These are phyloP conservation scores for Dryocosmus kuriphilus DNA, from an alignment of 2,888 invertebrate genomes.

Conservation along the genomic window DNA sequence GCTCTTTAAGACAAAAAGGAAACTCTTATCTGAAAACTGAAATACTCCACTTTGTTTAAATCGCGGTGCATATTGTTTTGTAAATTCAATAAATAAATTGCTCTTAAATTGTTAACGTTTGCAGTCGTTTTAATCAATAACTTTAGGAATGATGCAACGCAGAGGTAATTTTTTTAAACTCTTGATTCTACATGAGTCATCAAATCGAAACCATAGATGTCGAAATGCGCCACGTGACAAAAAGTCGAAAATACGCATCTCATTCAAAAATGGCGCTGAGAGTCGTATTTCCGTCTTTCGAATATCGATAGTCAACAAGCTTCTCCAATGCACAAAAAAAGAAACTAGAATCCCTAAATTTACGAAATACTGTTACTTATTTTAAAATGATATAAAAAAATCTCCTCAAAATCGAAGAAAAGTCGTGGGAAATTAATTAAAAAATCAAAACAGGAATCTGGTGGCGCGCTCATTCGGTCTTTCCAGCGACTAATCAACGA, in stretches of 20 bases:
- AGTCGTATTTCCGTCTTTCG: background rate
- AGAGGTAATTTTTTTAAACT: background rate
- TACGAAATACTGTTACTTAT: background rate
- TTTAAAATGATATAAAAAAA: too few species aligned
- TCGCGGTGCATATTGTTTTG: background rate
- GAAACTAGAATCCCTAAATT: background rate
- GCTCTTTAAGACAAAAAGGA: background rate
- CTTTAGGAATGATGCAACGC: background rate
- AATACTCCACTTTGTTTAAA: background rate
- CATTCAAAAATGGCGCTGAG: slow-evolving; percentile 42
- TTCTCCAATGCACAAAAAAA: background rate
- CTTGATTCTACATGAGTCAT: slow-evolving; percentile 1
- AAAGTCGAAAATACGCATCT: slow-evolving; percentile 13
- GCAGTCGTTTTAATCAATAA: background rate
- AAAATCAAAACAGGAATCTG: background rate
- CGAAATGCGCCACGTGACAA: slow-evolving; percentile 32
- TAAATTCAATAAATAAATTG: background rate
- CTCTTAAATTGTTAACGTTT: background rate
- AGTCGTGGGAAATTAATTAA: background rate
- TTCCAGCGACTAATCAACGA: background rate
- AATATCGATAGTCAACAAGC: background rate
- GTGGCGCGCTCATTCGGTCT: slow-evolving; percentile 5
- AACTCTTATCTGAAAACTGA: background rate
- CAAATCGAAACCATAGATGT: slow-evolving; percentile 1
- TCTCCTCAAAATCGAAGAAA: background rate